A percentile compares a stretch with the other conserved stretches of the same genome.
Evolutionary conservation across 2,888 invertebrate species (phyloP).

Genomic region (Clusia tigrina): DNA sequence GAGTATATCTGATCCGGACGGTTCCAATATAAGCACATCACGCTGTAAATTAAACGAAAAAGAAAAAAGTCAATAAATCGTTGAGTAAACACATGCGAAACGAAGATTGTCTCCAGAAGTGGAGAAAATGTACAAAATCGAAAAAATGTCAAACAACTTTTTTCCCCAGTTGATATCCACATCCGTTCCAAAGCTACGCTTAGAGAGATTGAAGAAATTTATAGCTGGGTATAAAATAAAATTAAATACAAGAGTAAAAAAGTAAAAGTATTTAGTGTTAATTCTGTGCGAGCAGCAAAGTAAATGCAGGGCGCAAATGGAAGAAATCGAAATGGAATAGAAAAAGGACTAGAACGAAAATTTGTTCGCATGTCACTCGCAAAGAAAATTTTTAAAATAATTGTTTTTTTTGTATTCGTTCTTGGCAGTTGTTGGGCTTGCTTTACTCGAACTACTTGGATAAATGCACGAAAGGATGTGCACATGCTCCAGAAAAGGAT

Average conservation of each 20-base stretch:
- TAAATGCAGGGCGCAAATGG: neutral
- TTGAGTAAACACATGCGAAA: neutral
- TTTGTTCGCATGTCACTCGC: constrained; percentile 1
- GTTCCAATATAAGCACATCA: constrained; percentile 87
- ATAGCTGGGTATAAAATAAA: neutral
- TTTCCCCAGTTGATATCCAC: neutral
- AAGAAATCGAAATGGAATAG: neutral
- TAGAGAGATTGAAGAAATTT: neutral
- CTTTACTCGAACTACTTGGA: neutral
- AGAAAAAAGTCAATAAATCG: constrained; percentile 8
- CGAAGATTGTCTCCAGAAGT: neutral
- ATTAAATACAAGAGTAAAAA: neutral
- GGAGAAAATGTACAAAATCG: neutral
- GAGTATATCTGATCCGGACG: constrained; percentile 79
- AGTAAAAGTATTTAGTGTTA: neutral
- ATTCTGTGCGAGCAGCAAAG: neutral
- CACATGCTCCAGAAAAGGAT: neutral
- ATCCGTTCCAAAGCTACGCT: neutral
- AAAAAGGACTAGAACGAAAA: neutral
- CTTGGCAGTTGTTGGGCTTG: neutral
- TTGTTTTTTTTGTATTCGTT: constrained; percentile 9
- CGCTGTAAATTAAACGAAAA: constrained; percentile 71
- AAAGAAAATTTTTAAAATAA: neutral
- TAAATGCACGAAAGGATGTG: neutral
- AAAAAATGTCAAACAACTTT: constrained; percentile 8